A percentile compares a stretch with the other conserved stretches of the same genome.
These are phyloP conservation scores for Lateolabrax maculatus DNA, from an alignment of 2,797 vertebrate species.

Conservation along the genomic window DNA sequence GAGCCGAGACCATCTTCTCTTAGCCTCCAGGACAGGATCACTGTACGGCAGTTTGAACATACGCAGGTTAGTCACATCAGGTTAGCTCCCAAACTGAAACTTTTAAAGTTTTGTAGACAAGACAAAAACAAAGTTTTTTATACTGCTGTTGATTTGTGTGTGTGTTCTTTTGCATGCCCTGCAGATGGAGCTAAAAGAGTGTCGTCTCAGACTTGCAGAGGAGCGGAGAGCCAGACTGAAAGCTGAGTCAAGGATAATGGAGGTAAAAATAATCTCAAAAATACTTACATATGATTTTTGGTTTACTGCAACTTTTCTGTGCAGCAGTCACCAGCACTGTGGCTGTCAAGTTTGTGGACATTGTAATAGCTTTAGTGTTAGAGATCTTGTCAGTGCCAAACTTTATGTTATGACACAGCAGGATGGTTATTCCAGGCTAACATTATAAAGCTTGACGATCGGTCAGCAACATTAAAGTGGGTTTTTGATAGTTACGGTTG, in stretches of 20 bases:
- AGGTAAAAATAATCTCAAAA: constrained; percentile 83
- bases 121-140: background rate
- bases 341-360: background rate
- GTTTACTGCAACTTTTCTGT: background rate
- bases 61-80: constrained; percentile 66
- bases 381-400: background rate
- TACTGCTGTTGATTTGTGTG: constrained; percentile 6
- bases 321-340: background rate
- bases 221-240: constrained; percentile 90
- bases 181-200: constrained; percentile 92
- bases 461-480: background rate
- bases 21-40: constrained; percentile 55
- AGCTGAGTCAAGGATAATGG: constrained; percentile 87
- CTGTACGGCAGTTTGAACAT: constrained; percentile 58
- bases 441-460: background rate
- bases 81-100: background rate
- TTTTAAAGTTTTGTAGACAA: background rate
- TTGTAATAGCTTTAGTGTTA: background rate
- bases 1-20: constrained; percentile 44
- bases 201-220: constrained; percentile 88
- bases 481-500: background rate
- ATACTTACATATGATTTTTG: background rate
- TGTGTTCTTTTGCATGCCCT: constrained; percentile 34
- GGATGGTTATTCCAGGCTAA: background rate
- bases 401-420: background rate